Evolutionary conservation across 2,797 vertebrate genomes (phyloP).

Genomic region (Distichodus sexfasciatus): DNA sequence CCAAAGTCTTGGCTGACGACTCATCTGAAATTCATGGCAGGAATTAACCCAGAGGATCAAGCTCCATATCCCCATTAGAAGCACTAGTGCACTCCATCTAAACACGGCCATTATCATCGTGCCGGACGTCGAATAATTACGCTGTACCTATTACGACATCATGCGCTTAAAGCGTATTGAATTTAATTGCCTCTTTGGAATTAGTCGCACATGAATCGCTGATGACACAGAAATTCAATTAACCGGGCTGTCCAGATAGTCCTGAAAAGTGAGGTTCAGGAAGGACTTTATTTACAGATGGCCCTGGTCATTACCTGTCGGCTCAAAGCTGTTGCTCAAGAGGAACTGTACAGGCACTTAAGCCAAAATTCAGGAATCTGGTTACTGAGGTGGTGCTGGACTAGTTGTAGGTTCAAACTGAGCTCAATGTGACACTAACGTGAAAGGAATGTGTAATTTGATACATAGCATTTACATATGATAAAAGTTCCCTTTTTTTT

Average conservation of each 20-base stretch:
- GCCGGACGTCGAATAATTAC: constrained; percentile 41
- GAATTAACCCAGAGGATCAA: neutral
- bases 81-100: neutral
- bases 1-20: constrained; percentile 21
- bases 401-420: no score
- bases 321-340: constrained; percentile 42
- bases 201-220: constrained; percentile 39
- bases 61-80: neutral
- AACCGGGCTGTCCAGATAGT: constrained; percentile 46
- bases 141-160: constrained; percentile 28
- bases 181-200: constrained; percentile 44
- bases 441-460: no score
- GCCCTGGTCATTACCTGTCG: constrained; percentile 52
- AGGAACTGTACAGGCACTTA: constrained; percentile 35
- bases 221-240: constrained; percentile 49
- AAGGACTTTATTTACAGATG: constrained; percentile 43
- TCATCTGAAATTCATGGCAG: constrained; percentile 3
- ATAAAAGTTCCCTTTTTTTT: no score
- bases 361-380: no score
- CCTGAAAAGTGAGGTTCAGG: constrained; percentile 36
- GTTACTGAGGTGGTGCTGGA: no score
- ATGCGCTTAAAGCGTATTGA: constrained; percentile 42
- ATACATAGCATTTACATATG: no score
- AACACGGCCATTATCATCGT: constrained; percentile 17
- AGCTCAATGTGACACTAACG: no score